These are phyloP conservation scores for Ephialtes manifestator DNA, from an alignment of 2,888 invertebrate species.

Conservation along the genomic window DNA sequence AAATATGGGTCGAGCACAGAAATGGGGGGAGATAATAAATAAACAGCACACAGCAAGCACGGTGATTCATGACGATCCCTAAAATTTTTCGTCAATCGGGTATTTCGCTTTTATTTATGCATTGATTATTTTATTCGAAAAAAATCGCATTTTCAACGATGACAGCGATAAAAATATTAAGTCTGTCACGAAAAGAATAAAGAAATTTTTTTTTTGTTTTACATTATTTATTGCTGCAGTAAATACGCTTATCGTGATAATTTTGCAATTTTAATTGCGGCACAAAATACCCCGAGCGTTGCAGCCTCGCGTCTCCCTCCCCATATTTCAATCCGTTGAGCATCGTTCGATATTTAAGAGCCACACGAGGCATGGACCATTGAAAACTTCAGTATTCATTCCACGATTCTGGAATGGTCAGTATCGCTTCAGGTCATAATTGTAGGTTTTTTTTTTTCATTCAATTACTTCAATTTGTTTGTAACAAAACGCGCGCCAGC, in stretches of 20 bases:
- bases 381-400: slow-evolving; percentile 82
- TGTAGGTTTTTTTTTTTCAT: slow-evolving; percentile 54
- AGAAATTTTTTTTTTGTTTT: neutral
- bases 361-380: slow-evolving; percentile 77
- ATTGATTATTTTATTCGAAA: slow-evolving; percentile 4
- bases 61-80: slow-evolving; percentile 70
- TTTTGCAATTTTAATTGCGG: slow-evolving; percentile 17
- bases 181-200: neutral
- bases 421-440: slow-evolving; percentile 70
- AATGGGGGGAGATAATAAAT: neutral
- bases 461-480: slow-evolving; percentile 34
- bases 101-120: slow-evolving; percentile 51
- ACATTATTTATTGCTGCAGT: slow-evolving; percentile 21
- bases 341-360: slow-evolving; percentile 62
- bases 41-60: slow-evolving; percentile 51
- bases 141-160: neutral
- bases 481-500: slow-evolving; percentile 25
- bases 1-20: slow-evolving; percentile 51
- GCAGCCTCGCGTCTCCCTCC: neutral
- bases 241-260: slow-evolving; percentile 10
- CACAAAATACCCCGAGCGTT: slow-evolving; percentile 16
- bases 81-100: slow-evolving; percentile 61
- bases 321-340: slow-evolving; percentile 55
- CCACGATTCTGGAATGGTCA: slow-evolving; percentile 77
- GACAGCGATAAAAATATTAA: neutral